Conservation (phyloP, 2,113 vertebrate species). For the Xiphophorus couchianus region DNA sequence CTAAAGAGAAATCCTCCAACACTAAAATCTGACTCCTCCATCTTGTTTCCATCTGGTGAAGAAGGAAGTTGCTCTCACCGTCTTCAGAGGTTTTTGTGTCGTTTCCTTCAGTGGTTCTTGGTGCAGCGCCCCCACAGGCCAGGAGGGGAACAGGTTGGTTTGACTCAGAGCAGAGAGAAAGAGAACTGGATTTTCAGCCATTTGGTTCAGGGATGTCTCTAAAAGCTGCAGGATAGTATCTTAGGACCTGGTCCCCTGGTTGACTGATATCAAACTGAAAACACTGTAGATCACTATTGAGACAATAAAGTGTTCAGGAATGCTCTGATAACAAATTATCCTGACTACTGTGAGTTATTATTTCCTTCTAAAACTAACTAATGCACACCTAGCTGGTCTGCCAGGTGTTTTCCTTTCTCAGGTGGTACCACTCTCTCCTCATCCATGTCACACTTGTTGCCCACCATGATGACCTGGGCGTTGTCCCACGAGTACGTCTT, state of each 20-base stretch:
- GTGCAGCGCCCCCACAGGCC: no score
- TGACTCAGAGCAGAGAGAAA: no score
- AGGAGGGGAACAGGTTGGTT: no score
- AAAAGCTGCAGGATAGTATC: neutral
- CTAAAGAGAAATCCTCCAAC: no score
- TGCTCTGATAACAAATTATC: no score
- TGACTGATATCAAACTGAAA: neutral
- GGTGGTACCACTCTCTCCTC: constrained; percentile 90
- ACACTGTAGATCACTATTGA: neutral
- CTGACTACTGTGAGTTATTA: neutral
- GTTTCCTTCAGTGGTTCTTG: no score
- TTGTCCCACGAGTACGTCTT: constrained; percentile 99
- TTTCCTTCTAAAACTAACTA: constrained; percentile 7
- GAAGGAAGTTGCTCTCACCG: no score
- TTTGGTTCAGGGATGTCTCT: neutral
- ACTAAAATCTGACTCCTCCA: no score
- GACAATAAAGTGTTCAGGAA: neutral
- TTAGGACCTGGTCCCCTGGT: neutral
- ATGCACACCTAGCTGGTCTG: constrained; percentile 89
- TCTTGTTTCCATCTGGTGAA: no score
- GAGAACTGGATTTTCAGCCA: no score
- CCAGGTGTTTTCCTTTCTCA: constrained; percentile 92
- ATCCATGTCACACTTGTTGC: constrained; percentile 98
- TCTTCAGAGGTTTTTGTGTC: no score
- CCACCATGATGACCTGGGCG: constrained; percentile 96